These are phyloP conservation scores for Caenorhabditis becei DNA, from an alignment of 2,888 invertebrate species.

Conservation along the genomic window DNA sequence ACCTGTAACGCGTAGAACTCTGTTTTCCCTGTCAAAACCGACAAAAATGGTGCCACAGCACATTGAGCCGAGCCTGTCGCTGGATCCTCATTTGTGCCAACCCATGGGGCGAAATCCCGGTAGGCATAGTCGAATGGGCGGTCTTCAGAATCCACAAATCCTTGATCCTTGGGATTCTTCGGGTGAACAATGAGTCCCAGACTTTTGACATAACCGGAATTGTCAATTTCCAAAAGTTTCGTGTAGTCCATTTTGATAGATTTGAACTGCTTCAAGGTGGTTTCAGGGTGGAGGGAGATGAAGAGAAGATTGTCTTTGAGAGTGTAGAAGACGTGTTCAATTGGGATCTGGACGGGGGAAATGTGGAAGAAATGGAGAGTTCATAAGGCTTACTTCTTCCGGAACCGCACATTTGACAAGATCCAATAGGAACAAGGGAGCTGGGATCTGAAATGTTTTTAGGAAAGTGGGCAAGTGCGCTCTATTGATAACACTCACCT, in stretches of 20 bases:
- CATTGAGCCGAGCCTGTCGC: constrained; percentile 82
- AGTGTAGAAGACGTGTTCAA: constrained; percentile 61
- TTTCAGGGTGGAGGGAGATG: constrained; percentile 69
- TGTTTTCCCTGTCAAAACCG: constrained; percentile 56
- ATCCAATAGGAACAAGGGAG: no score
- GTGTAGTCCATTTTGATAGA: constrained; percentile 70
- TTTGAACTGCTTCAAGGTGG: constrained; percentile 70
- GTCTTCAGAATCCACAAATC: constrained; percentile 69
- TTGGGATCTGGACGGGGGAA: constrained; percentile 56
- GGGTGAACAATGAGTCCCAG: constrained; percentile 72
- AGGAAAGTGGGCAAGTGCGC: no score
- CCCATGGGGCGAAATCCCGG: constrained; percentile 83
- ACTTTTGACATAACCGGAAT: constrained; percentile 73
- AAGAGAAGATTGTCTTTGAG: constrained; percentile 64
- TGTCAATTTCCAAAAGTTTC: constrained; percentile 76
- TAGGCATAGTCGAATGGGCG: constrained; percentile 82
- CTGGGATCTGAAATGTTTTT: no score
- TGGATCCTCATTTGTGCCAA: constrained; percentile 83
- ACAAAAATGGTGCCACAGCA: constrained; percentile 74
- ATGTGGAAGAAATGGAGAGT: no score
- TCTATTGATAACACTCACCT: constrained; percentile 18
- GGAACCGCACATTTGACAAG: neutral
- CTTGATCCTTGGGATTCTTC: constrained; percentile 62
- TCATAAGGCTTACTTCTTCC: no score
- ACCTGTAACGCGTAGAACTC: no score